Conservation (phyloP, 2,797 vertebrate species). For the Neosalanx taihuensis region DNA sequence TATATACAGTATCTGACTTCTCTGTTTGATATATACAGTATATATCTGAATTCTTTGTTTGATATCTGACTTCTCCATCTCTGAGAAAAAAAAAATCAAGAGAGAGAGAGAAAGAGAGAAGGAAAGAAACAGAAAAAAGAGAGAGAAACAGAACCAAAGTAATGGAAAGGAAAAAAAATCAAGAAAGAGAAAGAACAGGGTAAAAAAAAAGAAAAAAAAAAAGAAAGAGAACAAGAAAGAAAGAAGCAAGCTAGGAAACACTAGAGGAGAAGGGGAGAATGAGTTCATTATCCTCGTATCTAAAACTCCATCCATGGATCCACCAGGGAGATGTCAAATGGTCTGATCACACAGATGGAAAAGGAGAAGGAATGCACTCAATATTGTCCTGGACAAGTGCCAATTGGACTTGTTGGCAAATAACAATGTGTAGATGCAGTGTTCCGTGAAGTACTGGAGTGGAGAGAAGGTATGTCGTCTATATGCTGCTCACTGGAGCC, state of each 20-base stretch:
- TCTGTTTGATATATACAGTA: too few relatives aligned
- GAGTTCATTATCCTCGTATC: conserved; percentile 62
- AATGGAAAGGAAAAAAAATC: too few relatives aligned
- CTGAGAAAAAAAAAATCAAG: conserved; percentile 37
- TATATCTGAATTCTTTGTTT: too few relatives aligned
- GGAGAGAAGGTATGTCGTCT: neutral
- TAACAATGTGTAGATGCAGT: conserved; percentile 63
- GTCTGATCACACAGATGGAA: conserved; percentile 64
- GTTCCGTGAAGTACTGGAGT: conserved; percentile 57
- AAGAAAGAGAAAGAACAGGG: neutral
- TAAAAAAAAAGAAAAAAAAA: too few relatives aligned
- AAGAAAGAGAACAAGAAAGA: too few relatives aligned
- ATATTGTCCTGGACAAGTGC: conserved; percentile 57
- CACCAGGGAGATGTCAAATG: conserved; percentile 59
- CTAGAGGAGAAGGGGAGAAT: conserved; percentile 41
- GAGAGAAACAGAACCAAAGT: neutral
- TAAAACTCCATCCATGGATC: conserved; percentile 52
- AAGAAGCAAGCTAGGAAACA: conserved; percentile 19
- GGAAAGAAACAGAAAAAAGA: neutral
- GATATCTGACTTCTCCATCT: conserved; percentile 38
- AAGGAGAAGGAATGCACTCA: conserved; percentile 59
- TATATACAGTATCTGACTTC: too few relatives aligned
- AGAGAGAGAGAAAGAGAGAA: conserved; percentile 18
- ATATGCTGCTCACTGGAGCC: neutral
- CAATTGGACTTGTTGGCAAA: conserved; percentile 66